Evolutionary conservation across 2,113 vertebrate genomes (phyloP), one percentile per base, ranked within the genome.

Genomic region (Scalopus aquaticus): DNA sequence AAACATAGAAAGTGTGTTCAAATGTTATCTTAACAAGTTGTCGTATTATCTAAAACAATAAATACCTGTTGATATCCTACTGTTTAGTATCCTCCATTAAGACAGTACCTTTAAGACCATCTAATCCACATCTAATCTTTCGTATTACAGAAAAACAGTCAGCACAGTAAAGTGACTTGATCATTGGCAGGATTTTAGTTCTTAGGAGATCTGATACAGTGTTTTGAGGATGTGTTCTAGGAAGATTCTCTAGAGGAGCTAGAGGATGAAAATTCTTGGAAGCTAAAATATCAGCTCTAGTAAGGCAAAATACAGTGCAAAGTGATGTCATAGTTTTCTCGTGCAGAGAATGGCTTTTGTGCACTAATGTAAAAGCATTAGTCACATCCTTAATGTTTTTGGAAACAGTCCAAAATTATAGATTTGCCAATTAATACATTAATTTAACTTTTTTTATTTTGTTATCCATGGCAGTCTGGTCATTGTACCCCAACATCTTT

Each of bases 301-400:
- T 56, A 79, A 67, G 5, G n/a, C 28, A n/a, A 54, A 58, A 22
- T 44, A 74, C 37, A 70, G 26, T 37, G 32, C 65, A 80, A 39
- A 80, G 35, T 37, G 54, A 77, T 58, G 1, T 58, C n/a, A 72
- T 58, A 22, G 44, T 32, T 72, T 81, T 76, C 58, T 54, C 28
- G 32, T 77, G 51, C 16, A 19, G 39, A 67, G 58, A 60, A 84
- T 24, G 72, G 44, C 54, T 91, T 56, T 7, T 39, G 56, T 79
- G 73, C 16, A 9, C 58, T 80, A 65, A 22, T 79, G 74, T 80
- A 64, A 79, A 90, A 86, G 39, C 90, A 42, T 78, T 70, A 79
- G 89, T 95, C 28, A 85, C 5, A 54, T 15, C 86, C 58, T 83
- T 37, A 51, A 89, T 70, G 69, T 62, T 81, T 87, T 91, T 42